Conservation (phyloP, 30 jellyfish, hydroid and myxozoan species). For the Hydra vulgaris region DNA sequence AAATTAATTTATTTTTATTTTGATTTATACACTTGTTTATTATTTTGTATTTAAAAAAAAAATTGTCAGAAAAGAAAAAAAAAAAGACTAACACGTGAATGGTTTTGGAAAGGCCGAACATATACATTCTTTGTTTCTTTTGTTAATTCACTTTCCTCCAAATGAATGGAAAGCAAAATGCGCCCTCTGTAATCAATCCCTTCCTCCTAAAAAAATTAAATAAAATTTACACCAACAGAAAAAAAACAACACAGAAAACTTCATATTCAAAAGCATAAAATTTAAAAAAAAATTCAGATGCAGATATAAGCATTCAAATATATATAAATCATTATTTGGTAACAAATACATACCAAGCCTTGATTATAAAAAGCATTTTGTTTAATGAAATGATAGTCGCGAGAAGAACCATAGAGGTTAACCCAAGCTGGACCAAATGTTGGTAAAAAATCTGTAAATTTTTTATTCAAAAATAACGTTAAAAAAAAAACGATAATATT, state of each 20-base stretch:
- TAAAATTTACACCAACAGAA: too few species aligned
- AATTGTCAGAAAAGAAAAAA: too few species aligned
- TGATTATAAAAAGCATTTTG: constrained; percentile 7
- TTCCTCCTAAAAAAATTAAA: constrained; percentile 31
- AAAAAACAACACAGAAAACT: too few species aligned
- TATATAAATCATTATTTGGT: too few species aligned
- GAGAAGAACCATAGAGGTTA: constrained; percentile 39
- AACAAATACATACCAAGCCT: constrained; percentile 32
- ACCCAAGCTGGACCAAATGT: constrained; percentile 51
- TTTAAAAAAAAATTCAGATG: too few species aligned
- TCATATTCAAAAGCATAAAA: too few species aligned
- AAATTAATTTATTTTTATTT: too few species aligned
- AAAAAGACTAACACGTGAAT: too few species aligned
- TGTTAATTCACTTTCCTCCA: constrained; percentile 46
- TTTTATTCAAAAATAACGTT: constrained; percentile 3
- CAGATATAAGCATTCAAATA: too few species aligned
- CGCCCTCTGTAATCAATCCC: constrained; percentile 50
- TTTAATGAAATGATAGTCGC: constrained; percentile 22
- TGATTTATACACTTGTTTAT: too few species aligned
- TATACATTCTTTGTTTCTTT: constrained; percentile 19
- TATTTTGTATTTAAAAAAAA: too few species aligned
- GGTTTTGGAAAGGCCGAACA: constrained; percentile 13
- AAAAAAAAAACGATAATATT: not conserved
- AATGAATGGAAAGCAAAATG: constrained; percentile 24
- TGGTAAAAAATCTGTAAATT: constrained; percentile 21